Base-by-base conservation (phyloP, 2,113 vertebrate genomes). In the Galeopterus variegatus region DNA sequence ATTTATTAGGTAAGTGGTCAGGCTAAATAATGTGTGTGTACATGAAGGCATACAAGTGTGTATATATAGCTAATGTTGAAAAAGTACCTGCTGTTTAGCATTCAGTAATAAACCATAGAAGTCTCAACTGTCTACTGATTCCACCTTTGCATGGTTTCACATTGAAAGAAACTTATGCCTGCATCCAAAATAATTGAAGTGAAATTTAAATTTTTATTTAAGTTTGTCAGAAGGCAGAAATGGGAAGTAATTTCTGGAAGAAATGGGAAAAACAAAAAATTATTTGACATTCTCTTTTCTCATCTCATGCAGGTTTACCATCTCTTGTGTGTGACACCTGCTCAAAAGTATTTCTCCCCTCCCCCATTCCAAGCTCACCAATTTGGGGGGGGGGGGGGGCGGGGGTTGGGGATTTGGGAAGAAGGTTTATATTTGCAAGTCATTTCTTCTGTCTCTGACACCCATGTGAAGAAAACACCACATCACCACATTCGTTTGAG, bases 391-490 rank as follows among this genome's bases (percentile, higher is more conserved):
- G n/a, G 21, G 13, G 23, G 56, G 50, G 5, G 6, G 1, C 5
- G 18, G 3, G 48, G 3, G 1, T 76, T 41, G 56, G 56, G 13
- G 19, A 65, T n/a, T 56, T 3, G 48, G 13, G 33, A 79, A 79
- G 28, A 76, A 88, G 31, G 28, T 73, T 93, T 69, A 58, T 26
- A 86, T 88, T 73, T 88, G 28, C 36, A 96, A n/a, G 2, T 91
- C 0, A 13, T 80, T 88, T 85, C 8, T 93, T 95, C 89, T 82
- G 72, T 81, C 72, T 94, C 84, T 84, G 31, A 94, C n/a, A 90
- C 0, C 26, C 50, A 4, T 86, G 45, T 92, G 31, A 94, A 77
- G 31, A 95, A 84, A 95, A 93, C 41, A 41, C 41, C 41, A 41
- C 41, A 41, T 50, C 18, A 88, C 0, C 28, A 26, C 26, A 70